phyloP scores from a whole-genome alignment of 53 echinoderm and acorn worm genomes.

The Echinarachnius parma region DNA sequence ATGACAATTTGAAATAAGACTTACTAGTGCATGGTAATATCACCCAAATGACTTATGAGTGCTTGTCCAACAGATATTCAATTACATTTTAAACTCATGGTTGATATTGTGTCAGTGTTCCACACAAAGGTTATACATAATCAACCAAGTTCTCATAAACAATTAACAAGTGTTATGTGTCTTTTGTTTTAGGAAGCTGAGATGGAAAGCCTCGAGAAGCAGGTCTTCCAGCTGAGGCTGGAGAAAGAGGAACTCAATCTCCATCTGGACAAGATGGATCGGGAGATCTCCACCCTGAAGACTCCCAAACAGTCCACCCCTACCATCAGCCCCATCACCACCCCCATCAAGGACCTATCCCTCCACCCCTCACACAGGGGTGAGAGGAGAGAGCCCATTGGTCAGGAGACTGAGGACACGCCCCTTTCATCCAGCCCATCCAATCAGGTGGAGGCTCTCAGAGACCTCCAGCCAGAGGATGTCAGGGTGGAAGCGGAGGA shows the following conservation, averaged over 20 bases:
- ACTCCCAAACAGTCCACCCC: constrained; percentile 69
- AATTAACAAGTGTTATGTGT: neutral
- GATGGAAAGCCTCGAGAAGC: constrained; percentile 55
- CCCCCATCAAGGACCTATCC: constrained; percentile 55
- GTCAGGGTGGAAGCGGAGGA: constrained; percentile 25
- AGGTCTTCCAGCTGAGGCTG: constrained; percentile 32
- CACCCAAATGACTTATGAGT: too few relatives aligned
- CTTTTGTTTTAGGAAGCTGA: constrained; percentile 55
- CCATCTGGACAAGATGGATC: constrained; percentile 58
- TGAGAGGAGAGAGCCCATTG: constrained; percentile 55
- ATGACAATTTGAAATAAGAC: too few relatives aligned
- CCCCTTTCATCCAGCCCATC: constrained; percentile 22
- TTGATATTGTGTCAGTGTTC: too few relatives aligned
- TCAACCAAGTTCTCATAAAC: neutral
- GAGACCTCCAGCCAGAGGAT: constrained; percentile 24
- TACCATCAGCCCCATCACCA: constrained; percentile 58
- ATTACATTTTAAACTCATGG: too few relatives aligned
- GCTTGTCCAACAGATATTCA: too few relatives aligned
- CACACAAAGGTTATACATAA: too few relatives aligned
- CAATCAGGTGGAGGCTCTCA: constrained; percentile 39
- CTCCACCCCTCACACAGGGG: neutral
- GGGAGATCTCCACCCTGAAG: constrained; percentile 51
- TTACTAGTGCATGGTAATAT: too few relatives aligned
- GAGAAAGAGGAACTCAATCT: constrained; percentile 65
- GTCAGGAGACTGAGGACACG: constrained; percentile 27